A percentile compares a stretch with the other conserved stretches of the same genome.
Evolutionary conservation across 2,888 invertebrate genomes (phyloP).

Genomic region (Pherbina coryleti): DNA sequence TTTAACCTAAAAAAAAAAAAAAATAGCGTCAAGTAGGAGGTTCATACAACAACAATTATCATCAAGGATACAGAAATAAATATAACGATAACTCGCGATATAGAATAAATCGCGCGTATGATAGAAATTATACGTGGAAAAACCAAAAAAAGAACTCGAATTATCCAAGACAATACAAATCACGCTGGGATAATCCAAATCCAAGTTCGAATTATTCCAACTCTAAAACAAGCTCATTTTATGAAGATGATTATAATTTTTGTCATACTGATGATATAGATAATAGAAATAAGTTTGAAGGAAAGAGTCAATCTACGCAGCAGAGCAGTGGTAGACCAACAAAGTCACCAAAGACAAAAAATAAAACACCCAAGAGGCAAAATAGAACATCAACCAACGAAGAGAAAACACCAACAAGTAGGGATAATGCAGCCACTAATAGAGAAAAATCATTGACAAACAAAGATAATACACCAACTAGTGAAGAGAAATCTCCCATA

Average conservation of each 20-base stretch:
- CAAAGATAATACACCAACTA: too few relatives aligned
- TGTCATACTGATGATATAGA: background rate
- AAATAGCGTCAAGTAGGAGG: background rate
- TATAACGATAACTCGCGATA: background rate
- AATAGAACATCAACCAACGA: background rate
- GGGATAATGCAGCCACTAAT: too few relatives aligned
- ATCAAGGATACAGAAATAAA: background rate
- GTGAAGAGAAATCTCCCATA: too few relatives aligned
- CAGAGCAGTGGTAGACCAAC: background rate
- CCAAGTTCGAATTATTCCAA: too few relatives aligned
- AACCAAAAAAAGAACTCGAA: background rate
- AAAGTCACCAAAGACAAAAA: background rate
- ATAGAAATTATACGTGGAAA: background rate
- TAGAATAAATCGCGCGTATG: background rate
- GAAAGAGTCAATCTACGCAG: background rate
- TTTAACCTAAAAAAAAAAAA: background rate
- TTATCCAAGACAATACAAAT: background rate
- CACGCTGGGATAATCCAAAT: slow-evolving; percentile 1
- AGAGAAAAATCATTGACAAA: background rate
- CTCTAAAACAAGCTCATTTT: background rate
- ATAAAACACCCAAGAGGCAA: background rate
- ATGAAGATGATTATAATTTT: background rate
- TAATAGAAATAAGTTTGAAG: background rate
- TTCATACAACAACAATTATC: background rate
- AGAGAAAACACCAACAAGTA: background rate